Conservation (phyloP, 1,140 invertebrate species). For the Bathynomus jamesi region DNA sequence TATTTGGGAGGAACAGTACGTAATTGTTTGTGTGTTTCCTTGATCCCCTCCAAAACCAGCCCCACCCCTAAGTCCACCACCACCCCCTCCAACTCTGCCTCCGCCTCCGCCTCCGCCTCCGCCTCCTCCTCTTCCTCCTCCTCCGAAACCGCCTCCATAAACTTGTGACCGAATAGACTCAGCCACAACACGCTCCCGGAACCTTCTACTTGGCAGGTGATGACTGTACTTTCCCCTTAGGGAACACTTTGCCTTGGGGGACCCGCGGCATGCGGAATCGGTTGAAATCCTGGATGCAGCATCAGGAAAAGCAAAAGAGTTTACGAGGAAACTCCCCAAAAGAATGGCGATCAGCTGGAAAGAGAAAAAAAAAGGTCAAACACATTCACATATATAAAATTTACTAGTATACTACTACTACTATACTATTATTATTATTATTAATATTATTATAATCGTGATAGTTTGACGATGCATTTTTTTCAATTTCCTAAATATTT, state of each 20-base stretch:
- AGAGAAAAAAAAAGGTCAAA: neutral
- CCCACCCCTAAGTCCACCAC: too few species aligned
- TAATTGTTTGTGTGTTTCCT: conserved; percentile 29
- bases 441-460: too few species aligned
- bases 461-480: too few species aligned
- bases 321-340: neutral
- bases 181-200: neutral
- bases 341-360: neutral
- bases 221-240: neutral
- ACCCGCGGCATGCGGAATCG: neutral
- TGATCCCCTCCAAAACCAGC: neutral
- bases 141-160: too few species aligned
- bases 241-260: neutral
- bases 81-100: too few species aligned
- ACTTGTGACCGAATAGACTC: neutral
- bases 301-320: neutral
- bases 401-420: too few species aligned
- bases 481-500: too few species aligned
- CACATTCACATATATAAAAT: too few species aligned
- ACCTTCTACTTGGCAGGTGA: neutral
- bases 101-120: too few species aligned
- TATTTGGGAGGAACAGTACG: conserved; percentile 28
- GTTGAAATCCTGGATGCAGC: neutral
- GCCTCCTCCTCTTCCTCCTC: too few species aligned
- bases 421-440: too few species aligned